Conservation (phyloP, 2,888 invertebrate species). For the Lagria hirta region DNA sequence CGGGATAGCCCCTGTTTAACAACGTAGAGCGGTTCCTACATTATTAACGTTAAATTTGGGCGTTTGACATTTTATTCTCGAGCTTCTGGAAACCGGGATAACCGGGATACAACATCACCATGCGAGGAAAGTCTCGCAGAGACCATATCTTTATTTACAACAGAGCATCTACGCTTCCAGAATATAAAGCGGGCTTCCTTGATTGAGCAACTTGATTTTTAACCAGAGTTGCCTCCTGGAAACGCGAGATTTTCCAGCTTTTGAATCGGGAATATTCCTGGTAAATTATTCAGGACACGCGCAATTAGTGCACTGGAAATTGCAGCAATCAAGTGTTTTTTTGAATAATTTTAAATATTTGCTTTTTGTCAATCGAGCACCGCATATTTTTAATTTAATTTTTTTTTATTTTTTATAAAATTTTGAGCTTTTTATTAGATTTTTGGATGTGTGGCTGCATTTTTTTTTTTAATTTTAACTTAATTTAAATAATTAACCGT, state of each 20-base stretch:
- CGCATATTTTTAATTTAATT: too few species aligned
- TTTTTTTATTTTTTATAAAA: too few species aligned
- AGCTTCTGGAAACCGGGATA: constrained; percentile 5
- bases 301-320: constrained; percentile 19
- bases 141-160: constrained; percentile 57
- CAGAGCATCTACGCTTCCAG: constrained; percentile 46
- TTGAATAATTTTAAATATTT: too few species aligned
- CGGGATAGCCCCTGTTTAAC: too few species aligned
- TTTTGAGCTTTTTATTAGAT: too few species aligned
- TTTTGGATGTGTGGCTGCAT: too few species aligned
- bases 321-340: too few species aligned
- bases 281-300: constrained; percentile 24
- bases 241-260: constrained; percentile 43
- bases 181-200: constrained; percentile 53
- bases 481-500: too few species aligned
- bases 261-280: constrained; percentile 13
- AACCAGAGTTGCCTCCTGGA: constrained; percentile 48
- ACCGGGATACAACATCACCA: constrained; percentile 15
- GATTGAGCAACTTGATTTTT: constrained; percentile 57
- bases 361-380: too few species aligned
- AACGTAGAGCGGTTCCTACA: too few species aligned
- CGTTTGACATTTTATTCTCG: not conserved
- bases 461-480: too few species aligned
- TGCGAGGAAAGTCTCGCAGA: constrained; percentile 38
- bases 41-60: too few species aligned